A percentile compares a stretch with the other conserved stretches of the same genome.
phyloP scores from a whole-genome alignment of 2,113 vertebrate genomes.

The Meriones unguiculatus region DNA sequence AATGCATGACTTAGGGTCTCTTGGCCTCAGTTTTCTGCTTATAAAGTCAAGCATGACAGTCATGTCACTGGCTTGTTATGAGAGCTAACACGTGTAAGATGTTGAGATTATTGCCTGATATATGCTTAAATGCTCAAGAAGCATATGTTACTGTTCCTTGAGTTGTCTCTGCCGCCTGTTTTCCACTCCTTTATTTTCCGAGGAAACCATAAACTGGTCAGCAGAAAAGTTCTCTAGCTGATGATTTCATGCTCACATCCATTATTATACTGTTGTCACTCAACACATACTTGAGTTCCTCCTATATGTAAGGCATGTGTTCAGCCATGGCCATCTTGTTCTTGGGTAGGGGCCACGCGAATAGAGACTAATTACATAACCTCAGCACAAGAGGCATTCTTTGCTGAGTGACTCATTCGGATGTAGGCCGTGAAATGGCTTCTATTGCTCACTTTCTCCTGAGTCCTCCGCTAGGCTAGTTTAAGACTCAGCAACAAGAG shows the following conservation, averaged over 20 bases:
- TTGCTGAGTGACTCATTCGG: not conserved
- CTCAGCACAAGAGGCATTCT: not conserved
- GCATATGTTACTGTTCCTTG: not conserved
- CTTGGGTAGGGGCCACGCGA: not conserved
- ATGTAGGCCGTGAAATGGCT: not conserved
- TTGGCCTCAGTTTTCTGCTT: not conserved
- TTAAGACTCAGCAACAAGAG: not conserved
- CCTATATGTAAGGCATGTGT: not conserved
- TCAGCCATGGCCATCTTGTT: not conserved
- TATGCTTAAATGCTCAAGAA: not conserved
- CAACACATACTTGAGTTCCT: not conserved
- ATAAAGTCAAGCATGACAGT: not conserved
- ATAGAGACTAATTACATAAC: not conserved
- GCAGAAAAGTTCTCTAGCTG: not conserved
- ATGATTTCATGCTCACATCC: not conserved
- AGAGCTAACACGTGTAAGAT: not conserved
- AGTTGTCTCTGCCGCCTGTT: not conserved
- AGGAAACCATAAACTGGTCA: not conserved
- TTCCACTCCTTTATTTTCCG: not conserved
- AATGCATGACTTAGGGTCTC: not conserved
- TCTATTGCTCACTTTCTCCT: not conserved
- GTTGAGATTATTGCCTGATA: not conserved
- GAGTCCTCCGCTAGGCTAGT: not conserved
- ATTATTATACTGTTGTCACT: not conserved
- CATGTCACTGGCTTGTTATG: not conserved